These are phyloP conservation scores for Polydrusus pterygomalis DNA, from an alignment of 2,888 invertebrate genomes.

Conservation along the genomic window DNA sequence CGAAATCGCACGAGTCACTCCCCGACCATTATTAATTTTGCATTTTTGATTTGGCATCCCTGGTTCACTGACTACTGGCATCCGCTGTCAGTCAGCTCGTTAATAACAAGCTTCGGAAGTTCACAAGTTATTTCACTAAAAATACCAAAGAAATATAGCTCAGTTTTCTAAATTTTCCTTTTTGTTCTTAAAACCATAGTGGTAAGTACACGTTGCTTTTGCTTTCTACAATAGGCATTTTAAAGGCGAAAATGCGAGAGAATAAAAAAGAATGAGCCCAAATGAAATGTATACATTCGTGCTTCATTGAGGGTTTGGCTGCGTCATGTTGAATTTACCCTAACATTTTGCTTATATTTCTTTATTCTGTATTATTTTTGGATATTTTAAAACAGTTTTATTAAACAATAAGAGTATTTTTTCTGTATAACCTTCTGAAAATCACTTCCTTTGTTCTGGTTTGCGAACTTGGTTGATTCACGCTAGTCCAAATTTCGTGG, in stretches of 20 bases:
- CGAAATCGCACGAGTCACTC: conserved; percentile 26
- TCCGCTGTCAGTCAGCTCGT: conserved; percentile 48
- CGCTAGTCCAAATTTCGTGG: conserved; percentile 32
- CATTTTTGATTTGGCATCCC: conserved; percentile 23
- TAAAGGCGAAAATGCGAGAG: background rate
- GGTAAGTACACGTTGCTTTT: conserved; percentile 42
- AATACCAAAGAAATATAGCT: conserved; percentile 40
- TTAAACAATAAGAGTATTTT: conserved; percentile 24
- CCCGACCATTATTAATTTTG: conserved; percentile 38
- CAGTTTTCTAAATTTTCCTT: conserved; percentile 39
- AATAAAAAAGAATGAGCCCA: background rate
- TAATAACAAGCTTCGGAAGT: conserved; percentile 50
- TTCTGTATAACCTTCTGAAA: conserved; percentile 23
- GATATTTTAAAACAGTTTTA: background rate
- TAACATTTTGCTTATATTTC: conserved; percentile 16
- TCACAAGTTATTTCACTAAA: conserved; percentile 36
- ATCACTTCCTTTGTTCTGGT: conserved; percentile 46
- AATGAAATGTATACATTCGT: conserved; percentile 38
- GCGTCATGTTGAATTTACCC: conserved; percentile 41
- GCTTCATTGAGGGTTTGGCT: conserved; percentile 49
- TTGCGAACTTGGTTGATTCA: conserved; percentile 33
- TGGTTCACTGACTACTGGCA: conserved; percentile 24
- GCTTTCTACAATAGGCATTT: background rate
- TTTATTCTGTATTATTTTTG: conserved; percentile 4
- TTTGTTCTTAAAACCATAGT: conserved; percentile 41